Evolutionary conservation across 1,140 invertebrate species (phyloP), one percentile per base, ranked within the genome.

Genomic region (Drosophila pandora): DNA sequence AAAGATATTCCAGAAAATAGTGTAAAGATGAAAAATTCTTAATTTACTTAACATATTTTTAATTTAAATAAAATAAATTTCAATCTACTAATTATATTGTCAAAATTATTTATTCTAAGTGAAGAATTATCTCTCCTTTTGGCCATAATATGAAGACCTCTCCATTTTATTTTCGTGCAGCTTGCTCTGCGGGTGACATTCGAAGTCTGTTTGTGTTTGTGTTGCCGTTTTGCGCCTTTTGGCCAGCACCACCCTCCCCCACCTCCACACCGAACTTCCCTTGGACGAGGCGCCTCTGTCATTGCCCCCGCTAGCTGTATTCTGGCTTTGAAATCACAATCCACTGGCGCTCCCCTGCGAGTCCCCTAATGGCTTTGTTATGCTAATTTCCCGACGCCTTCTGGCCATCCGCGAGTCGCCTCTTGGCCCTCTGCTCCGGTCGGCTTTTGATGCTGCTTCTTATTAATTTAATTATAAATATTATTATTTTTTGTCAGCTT

Each of bases 341-440:
- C 70, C 55, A 45, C 17, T 54, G 60, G 41, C 45, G 56, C 45
- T 63, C 22, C 63, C 37, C 82, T 41, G 49, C 22, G 59, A 57
- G 68, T 67, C 48, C 12, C 49, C 68, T 87, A 87, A 87, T 87
- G 78, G 75, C 82, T 87, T 82, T 87, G 82, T 87, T 79, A 87
- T 87, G 82, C 83, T 87, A 88, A 87, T 87, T 87, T 85, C 62
- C 54, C 70, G 78, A 75, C 83, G 81, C 77, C 81, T 87, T 74
- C 78, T 81, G 77, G 81, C 73, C 82, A 78, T 81, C 28, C 13
- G 41, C 59, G 67, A 77, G 76, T 57, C 48, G 82, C 74, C 67
- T 49, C 54, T 68, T 41, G 43, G 13, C 28, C 30, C 32, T 30
- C 53, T 12, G 21, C n/a, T 9, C 57, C 57, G 8, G 43, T 37